Base-by-base conservation (phyloP, 2,797 vertebrate genomes). In the Aratinga solstitialis region DNA sequence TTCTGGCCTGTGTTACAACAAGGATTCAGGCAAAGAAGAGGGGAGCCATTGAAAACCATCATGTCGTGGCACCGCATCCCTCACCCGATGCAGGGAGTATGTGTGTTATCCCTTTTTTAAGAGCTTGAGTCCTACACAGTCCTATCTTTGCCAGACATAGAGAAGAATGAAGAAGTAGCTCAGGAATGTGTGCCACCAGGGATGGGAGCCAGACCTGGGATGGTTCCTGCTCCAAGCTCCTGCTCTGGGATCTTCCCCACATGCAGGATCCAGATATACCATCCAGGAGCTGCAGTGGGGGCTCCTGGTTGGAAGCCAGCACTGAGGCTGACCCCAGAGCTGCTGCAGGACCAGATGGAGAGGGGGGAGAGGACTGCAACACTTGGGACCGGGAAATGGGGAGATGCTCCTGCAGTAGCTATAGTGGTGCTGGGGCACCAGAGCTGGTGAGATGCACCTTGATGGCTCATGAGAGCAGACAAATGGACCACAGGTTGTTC, bases 11-110 rank as follows among this genome's bases (percentile, higher is more conserved):
- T 47, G 17, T 67, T 94, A 59, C 19, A 40, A 40, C 8, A 77
- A 67, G 4, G n/a, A 29, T 66, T 85, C 58, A 58, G 67, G 48
- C 67, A 84, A 65, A 87, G 63, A 68, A 53, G 61, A 68, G 2
- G 9, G 13, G 26, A 95, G 22, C 27, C 36, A 30, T 50, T 79
- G 66, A 56, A 87, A 90, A 65, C 48, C 26, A 23, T 27, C 32
- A n/a, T 0, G 0, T 53, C 16, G 6, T 32, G 43, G 40, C 0
- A 2, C 1, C 22, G 10, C 42, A 79, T 48, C 36, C 42, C 21
- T 89, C 40, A 74, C 10, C 6, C 22, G 7, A 6, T 18, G 23
- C 26, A 77, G 26, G 45, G 17, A 50, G 16, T 18, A 20, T 23
- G 40, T 61, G 40, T 1, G 1, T 47, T 68, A 84, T 9, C 22